These are phyloP conservation scores for Tetrapedia diversipes DNA, from an alignment of 2,888 invertebrate species.

Conservation along the genomic window DNA sequence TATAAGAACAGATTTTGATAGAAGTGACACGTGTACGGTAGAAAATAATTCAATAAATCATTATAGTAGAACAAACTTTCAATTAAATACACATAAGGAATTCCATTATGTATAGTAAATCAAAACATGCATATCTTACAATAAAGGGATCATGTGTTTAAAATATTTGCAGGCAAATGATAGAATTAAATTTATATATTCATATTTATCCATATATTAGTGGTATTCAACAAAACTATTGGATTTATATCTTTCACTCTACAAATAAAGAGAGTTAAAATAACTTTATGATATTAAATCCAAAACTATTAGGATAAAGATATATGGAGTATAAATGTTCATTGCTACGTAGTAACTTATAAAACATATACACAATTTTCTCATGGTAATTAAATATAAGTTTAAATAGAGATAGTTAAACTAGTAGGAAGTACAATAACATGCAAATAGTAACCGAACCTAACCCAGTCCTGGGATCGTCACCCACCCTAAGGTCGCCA, in stretches of 20 bases:
- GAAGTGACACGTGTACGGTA: neutral
- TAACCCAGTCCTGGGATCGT: constrained; percentile 48
- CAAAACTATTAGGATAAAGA: neutral
- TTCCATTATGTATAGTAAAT: neutral
- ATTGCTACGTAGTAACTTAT: neutral
- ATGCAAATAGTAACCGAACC: constrained; percentile 37
- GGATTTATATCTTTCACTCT: accelerated
- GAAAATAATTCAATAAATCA: neutral
- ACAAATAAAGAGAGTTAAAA: neutral
- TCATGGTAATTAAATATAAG: neutral
- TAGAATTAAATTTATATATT: neutral
- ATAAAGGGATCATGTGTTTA: neutral
- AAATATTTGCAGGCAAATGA: neutral
- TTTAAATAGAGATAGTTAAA: neutral
- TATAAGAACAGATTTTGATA: neutral
- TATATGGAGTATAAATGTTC: neutral
- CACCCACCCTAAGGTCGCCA: constrained; percentile 54
- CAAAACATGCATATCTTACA: neutral
- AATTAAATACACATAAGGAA: neutral
- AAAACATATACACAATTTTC: neutral
- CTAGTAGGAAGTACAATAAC: constrained; percentile 3
- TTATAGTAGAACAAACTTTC: neutral
- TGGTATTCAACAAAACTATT: neutral
- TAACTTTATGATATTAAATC: neutral
- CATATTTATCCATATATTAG: neutral